Evolutionary conservation across 2,113 vertebrate genomes (phyloP).

Genomic region (Tenrec ecaudatus): DNA sequence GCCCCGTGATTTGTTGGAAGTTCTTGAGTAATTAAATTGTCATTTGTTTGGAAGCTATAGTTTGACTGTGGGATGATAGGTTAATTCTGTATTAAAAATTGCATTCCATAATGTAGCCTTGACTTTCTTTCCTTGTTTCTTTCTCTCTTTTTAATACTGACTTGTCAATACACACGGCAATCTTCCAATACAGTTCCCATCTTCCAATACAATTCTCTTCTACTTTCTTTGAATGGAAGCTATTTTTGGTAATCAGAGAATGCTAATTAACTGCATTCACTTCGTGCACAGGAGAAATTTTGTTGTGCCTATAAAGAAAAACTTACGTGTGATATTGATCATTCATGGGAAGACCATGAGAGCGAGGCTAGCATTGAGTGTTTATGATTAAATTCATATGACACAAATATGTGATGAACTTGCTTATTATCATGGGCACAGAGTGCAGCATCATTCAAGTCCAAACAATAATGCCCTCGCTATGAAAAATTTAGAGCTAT

Average conservation of each 20-base stretch:
- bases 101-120: neutral
- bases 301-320: constrained; percentile 49
- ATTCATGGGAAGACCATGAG: constrained; percentile 50
- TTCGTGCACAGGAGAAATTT: constrained; percentile 47
- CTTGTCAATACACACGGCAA: constrained; percentile 19
- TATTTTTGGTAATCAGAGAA: constrained; percentile 54
- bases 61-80: constrained; percentile 61
- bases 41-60: constrained; percentile 49
- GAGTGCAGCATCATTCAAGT: constrained; percentile 76
- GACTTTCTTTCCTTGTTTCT: neutral
- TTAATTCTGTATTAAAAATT: constrained; percentile 54
- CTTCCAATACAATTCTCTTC: neutral
- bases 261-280: constrained; percentile 31
- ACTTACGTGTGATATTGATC: constrained; percentile 36
- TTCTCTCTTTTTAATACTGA: constrained; percentile 24
- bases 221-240: constrained; percentile 25
- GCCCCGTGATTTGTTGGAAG: neutral
- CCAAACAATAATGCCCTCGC: constrained; percentile 66
- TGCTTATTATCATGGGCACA: constrained; percentile 69
- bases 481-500: constrained; percentile 47
- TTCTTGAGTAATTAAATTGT: constrained; percentile 29
- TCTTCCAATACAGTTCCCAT: constrained; percentile 37
- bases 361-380: constrained; percentile 19
- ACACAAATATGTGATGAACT: constrained; percentile 52
- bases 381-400: constrained; percentile 59